Evolutionary conservation across 2,888 invertebrate genomes (phyloP).

Genomic region (Phengaris arion): DNA sequence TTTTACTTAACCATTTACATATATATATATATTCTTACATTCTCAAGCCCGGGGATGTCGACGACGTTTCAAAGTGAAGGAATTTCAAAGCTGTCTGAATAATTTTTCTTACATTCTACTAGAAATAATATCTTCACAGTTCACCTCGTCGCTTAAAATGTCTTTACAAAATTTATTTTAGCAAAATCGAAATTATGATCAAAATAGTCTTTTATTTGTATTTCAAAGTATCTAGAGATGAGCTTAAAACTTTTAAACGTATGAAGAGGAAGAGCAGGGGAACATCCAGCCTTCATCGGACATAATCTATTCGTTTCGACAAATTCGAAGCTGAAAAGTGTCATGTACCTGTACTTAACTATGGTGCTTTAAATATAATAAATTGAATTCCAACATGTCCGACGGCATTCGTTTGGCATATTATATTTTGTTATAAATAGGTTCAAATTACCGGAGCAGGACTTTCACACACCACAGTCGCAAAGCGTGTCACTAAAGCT

Average conservation of each 20-base stretch:
- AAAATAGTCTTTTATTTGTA: constrained; percentile 25
- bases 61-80: constrained; percentile 10
- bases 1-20: constrained; percentile 17
- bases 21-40: constrained; percentile 16
- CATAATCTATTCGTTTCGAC: background rate
- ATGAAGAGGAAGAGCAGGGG: background rate
- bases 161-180: constrained; percentile 22
- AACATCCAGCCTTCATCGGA: constrained; percentile 6
- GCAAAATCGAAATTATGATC: constrained; percentile 25
- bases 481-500: constrained; percentile 54
- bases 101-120: background rate
- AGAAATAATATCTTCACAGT: background rate
- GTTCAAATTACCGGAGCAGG: constrained; percentile 21
- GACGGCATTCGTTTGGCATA: constrained; percentile 11
- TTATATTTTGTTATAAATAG: constrained; percentile 1
- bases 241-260: constrained; percentile 15
- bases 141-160: constrained; percentile 11
- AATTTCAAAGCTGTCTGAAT: background rate
- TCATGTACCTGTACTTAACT: constrained; percentile 27
- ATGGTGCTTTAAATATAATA: constrained; percentile 33
- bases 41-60: constrained; percentile 9
- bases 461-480: constrained; percentile 36
- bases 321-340: constrained; percentile 29
- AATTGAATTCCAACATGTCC: constrained; percentile 28
- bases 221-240: background rate